Conservation (phyloP, 2,113 vertebrate species). For the Phasianus colchicus region DNA sequence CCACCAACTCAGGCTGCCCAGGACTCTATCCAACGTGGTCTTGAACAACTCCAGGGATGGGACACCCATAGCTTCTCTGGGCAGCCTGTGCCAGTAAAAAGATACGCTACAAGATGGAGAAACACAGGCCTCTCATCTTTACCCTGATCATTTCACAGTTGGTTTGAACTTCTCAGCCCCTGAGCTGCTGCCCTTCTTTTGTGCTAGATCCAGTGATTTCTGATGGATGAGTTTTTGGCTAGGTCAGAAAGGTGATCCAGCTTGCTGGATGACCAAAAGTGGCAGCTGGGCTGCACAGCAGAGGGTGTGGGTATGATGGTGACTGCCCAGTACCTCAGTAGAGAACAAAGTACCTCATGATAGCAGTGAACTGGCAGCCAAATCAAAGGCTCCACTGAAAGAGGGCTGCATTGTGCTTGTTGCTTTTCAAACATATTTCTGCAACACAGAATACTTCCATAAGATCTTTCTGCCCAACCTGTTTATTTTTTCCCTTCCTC, state of each 20-base stretch:
- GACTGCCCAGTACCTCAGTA: neutral
- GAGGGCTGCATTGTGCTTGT: neutral
- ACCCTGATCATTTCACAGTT: neutral
- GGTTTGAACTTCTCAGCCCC: neutral
- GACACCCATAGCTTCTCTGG: too few species aligned
- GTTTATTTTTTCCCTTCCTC: neutral
- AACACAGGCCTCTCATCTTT: neutral
- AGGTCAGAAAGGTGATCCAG: neutral
- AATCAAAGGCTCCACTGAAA: neutral
- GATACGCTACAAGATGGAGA: neutral
- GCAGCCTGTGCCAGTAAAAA: neutral
- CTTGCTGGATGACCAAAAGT: neutral
- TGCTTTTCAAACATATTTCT: neutral
- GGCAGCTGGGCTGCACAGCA: fast-evolving
- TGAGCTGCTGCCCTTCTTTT: neutral
- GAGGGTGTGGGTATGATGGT: fast-evolving
- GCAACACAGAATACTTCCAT: neutral
- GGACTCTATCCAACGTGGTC: neutral
- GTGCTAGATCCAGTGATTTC: neutral
- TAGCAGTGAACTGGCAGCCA: neutral
- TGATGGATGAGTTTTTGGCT: neutral
- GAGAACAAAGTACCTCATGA: neutral
- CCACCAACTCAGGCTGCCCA: neutral
- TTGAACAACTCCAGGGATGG: neutral
- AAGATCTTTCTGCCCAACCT: neutral